Conservation (phyloP, 1,140 invertebrate genomes). For the Scylla paramamosain region DNA sequence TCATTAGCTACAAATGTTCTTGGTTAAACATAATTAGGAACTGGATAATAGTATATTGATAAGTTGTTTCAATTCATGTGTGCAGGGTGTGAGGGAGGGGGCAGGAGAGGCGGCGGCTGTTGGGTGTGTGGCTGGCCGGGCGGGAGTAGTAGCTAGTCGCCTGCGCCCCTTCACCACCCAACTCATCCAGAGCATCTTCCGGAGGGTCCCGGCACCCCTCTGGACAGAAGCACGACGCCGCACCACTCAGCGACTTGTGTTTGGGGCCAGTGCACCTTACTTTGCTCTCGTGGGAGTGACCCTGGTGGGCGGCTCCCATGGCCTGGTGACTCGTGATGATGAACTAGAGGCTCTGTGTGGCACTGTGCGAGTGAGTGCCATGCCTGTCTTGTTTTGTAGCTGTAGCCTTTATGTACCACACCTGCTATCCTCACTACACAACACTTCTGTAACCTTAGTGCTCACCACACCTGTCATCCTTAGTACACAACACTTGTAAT, state of each 20-base stretch:
- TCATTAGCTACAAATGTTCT: no score
- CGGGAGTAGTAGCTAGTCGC: constrained; percentile 32
- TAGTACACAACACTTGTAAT: no score
- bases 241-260: constrained; percentile 84
- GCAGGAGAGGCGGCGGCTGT: background rate
- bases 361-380: constrained; percentile 85
- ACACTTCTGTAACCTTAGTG: background rate
- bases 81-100: constrained; percentile 17
- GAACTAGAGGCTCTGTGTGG: constrained; percentile 89
- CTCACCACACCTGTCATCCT: no score
- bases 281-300: constrained; percentile 89
- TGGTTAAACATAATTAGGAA: no score
- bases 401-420: no score
- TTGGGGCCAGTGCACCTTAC: constrained; percentile 87
- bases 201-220: constrained; percentile 85
- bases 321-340: constrained; percentile 89
- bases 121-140: background rate
- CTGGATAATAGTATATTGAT: background rate
- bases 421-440: no score
- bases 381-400: background rate
- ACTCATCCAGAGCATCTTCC: constrained; percentile 81
- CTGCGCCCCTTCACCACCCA: constrained; percentile 56
- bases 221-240: constrained; percentile 84
- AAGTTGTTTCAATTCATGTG: background rate
- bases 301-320: constrained; percentile 85